Base-by-base conservation (phyloP, 2,797 vertebrate genomes). In the Myotis pilosus region DNA sequence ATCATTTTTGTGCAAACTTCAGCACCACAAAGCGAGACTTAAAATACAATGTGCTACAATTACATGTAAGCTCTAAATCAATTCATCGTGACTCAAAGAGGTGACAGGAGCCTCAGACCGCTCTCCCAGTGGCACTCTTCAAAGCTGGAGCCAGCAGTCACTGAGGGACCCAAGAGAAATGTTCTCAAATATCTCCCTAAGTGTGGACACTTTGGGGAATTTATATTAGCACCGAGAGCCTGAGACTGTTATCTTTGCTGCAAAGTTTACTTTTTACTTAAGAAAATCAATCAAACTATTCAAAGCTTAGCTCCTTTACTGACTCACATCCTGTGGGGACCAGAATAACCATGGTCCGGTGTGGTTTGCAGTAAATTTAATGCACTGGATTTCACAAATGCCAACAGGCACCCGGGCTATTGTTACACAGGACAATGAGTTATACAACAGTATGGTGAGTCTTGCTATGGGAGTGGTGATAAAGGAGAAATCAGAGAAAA, bases 1-100 rank as follows among this genome's bases (percentile, higher is more conserved):
- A 62, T 72, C 11, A 80, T 76, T 95, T 94, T 33, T 93, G 53
- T 86, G 60, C 25, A 84, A 91, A 93, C 68, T 66, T 89, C 36
- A 90, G 20, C 49, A 72, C 11, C 25, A 53, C 47, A 94, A 80
- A 95, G 36, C 79, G 38, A 95, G 71, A 83, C 62, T 62, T 92
- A 92, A 71, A 85, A 82, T 72, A 62, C 15, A 96, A 41, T 33
- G 28, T 19, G 33, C 15, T 75, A 25, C 30, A 72, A 83, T 53
- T 62, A 53, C 16, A 82, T 79, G 82, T 91, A 92, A 64, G 23
- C 68, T 81, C 36, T 72, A 94, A 87, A 76, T 93, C 36, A 92
- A 76, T 80, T 57, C 44, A 55, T 69, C 74, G 0, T 15, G 44
- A 49, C 51, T 78, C 79, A 89, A 93, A 87, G 41, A 38, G 60